Evolutionary conservation across 2,888 invertebrate species (phyloP).

Genomic region (Acleris literana): DNA sequence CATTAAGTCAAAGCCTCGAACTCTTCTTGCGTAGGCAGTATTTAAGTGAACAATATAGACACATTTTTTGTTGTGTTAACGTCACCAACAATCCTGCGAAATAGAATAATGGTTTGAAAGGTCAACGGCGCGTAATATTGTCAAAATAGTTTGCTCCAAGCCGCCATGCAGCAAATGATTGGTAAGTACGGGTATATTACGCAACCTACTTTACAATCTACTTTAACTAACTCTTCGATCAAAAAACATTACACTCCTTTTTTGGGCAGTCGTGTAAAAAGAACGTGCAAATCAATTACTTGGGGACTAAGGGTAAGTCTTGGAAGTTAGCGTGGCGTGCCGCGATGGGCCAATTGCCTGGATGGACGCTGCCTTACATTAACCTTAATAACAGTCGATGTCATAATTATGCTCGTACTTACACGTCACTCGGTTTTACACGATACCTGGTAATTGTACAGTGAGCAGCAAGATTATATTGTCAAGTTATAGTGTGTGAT

Average conservation of each 20-base stretch:
- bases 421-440: background rate
- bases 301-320: background rate
- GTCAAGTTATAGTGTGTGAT: no score
- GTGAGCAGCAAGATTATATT: background rate
- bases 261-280: no score
- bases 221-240: background rate
- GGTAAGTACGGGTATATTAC: background rate
- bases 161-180: no score
- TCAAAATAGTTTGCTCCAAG: no score
- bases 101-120: background rate
- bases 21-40: slow-evolving; percentile 14
- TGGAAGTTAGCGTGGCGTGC: slow-evolving; percentile 1
- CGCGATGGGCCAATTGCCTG: slow-evolving; percentile 2
- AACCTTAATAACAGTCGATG: slow-evolving; percentile 10
- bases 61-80: background rate
- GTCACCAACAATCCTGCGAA: no score
- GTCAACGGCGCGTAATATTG: background rate
- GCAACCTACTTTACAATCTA: slow-evolving; percentile 1
- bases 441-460: slow-evolving; percentile 1
- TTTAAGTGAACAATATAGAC: slow-evolving; percentile 3
- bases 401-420: slow-evolving; percentile 8
- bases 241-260: no score
- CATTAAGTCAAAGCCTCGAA: slow-evolving; percentile 23
- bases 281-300: background rate
- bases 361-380: slow-evolving; percentile 13